Conservation (phyloP, 2,113 vertebrate species). For the Apteryx owenii region DNA sequence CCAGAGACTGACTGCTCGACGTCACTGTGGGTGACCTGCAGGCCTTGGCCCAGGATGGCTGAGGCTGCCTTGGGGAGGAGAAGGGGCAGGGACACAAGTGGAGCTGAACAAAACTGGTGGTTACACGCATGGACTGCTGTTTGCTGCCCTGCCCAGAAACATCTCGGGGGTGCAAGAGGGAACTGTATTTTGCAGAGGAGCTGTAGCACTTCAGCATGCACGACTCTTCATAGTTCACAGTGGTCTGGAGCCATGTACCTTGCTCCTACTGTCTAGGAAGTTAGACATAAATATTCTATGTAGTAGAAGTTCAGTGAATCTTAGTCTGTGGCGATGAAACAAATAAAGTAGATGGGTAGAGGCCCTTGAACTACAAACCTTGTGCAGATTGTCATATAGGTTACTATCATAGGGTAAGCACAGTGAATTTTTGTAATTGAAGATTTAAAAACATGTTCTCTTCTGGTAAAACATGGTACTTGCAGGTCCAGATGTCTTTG, state of each 20-base stretch:
- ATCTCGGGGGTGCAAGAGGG: not conserved
- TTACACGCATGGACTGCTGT: not conserved
- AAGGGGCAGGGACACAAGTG: rapidly evolving
- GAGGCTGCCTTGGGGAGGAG: not conserved
- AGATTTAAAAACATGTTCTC: not conserved
- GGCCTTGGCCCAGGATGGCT: not conserved
- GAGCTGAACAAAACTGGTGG: not conserved
- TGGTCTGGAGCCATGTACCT: not conserved
- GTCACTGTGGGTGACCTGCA: not conserved
- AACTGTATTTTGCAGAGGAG: not conserved
- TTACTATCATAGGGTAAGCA: not conserved
- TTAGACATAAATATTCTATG: not conserved
- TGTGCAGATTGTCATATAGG: not conserved
- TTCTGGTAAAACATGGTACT: not conserved
- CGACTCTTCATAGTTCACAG: not conserved
- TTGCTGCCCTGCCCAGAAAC: not conserved
- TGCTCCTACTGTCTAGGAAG: not conserved
- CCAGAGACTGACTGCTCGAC: not conserved
- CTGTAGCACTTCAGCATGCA: not conserved
- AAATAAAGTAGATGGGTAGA: not conserved
- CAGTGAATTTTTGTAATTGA: not conserved
- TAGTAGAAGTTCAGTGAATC: not conserved
- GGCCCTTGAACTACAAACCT: not conserved
- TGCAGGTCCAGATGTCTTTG: not conserved
- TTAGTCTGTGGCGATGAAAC: not conserved